phyloP scores from a whole-genome alignment of 2,888 invertebrate genomes.

The Loripinus fragilis region DNA sequence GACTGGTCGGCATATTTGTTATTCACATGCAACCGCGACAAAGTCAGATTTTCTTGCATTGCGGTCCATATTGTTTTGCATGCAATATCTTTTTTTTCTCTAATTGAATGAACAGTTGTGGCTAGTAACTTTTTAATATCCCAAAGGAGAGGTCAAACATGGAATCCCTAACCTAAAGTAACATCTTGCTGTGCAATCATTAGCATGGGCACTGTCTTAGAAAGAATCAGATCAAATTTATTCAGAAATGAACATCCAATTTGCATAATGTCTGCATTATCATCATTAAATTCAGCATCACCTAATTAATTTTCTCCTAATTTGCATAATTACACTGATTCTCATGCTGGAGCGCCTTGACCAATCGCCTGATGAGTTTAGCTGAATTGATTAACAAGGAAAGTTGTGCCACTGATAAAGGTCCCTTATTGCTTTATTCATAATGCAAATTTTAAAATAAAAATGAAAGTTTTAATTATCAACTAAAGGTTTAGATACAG shows the following conservation, averaged over 20 bases:
- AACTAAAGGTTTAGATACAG: too few relatives aligned
- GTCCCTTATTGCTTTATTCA: too few relatives aligned
- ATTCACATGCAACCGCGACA: too few relatives aligned
- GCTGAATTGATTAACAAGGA: conserved; percentile 8
- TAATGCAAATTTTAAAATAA: too few relatives aligned
- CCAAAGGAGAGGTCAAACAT: background rate
- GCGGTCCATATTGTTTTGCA: too few relatives aligned
- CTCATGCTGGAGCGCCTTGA: conserved; percentile 3
- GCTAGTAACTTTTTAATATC: background rate
- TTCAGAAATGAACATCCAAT: background rate
- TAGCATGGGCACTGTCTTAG: background rate
- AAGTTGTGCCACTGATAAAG: too few relatives aligned
- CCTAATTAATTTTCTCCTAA: conserved; percentile 7
- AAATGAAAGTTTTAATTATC: too few relatives aligned
- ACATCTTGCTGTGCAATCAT: conserved; percentile 5
- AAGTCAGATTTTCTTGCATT: too few relatives aligned
- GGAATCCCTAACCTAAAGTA: background rate
- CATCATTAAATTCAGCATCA: conserved; percentile 10
- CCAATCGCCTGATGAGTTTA: conserved; percentile 4
- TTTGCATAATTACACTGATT: background rate
- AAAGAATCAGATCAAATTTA: background rate
- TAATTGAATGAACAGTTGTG: too few relatives aligned
- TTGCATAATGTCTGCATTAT: conserved; percentile 18
- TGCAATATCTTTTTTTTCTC: too few relatives aligned
- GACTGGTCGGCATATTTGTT: too few relatives aligned